These are phyloP conservation scores for Clupea harengus DNA, from an alignment of 2,113 vertebrate species.

Conservation along the genomic window DNA sequence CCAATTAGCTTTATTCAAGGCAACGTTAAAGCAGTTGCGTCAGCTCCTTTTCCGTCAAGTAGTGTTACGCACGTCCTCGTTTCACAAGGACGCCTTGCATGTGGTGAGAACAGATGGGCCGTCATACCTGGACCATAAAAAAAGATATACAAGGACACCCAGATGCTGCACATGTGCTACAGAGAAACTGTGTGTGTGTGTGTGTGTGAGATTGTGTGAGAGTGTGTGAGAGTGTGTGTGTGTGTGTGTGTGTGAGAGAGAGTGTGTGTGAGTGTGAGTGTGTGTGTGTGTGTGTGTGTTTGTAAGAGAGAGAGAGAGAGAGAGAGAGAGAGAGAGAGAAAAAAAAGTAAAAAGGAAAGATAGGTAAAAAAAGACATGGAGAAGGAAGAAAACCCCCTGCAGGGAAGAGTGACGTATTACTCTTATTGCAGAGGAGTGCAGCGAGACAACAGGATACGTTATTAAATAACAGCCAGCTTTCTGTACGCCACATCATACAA, in stretches of 20 bases:
- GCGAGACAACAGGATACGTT: not conserved
- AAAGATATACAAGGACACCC: conserved; percentile 9
- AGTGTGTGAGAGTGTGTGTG: not conserved
- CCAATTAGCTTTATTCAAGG: not conserved
- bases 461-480: not conserved
- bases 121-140: not conserved
- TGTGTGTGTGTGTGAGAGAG: not conserved
- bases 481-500: not conserved
- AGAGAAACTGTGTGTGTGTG: conserved; percentile 10
- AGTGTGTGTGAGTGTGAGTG: not conserved
- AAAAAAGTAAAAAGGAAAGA: not conserved
- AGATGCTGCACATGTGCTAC: not conserved
- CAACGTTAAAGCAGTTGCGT: not conserved
- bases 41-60: not conserved
- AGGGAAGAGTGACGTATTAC: not conserved
- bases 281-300: not conserved
- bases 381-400: not conserved
- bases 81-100: conserved; percentile 10
- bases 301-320: not conserved
- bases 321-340: not conserved
- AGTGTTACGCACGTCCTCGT: not conserved
- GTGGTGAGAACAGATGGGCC: not conserved
- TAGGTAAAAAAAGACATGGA: not conserved
- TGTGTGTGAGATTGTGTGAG: not conserved
- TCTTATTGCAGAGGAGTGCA: not conserved